Conservation (phyloP, 2,113 vertebrate genomes). For the Eudyptes chrysolophus region DNA sequence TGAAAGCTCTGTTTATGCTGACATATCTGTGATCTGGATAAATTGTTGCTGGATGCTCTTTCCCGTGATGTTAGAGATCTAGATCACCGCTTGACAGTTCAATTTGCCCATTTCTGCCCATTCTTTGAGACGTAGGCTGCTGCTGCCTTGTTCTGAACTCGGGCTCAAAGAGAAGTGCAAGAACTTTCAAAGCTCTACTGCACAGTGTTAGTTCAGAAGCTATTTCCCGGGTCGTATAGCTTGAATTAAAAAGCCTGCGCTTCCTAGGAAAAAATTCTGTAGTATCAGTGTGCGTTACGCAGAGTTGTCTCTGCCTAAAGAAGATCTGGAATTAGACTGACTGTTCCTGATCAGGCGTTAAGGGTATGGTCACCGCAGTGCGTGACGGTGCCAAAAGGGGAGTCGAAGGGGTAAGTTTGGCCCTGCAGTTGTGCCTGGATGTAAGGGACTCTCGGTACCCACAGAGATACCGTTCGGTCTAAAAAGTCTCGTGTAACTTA, state of each 20-base stretch:
- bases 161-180: neutral
- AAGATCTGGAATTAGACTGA: neutral
- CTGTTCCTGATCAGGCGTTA: neutral
- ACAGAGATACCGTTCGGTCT: fast-evolving
- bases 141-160: neutral
- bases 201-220: neutral
- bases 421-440: neutral
- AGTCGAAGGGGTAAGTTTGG: neutral
- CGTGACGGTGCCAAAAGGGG: neutral
- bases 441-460: neutral
- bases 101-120: fast-evolving
- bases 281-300: fast-evolving
- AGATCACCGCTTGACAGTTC: neutral
- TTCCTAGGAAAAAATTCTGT: neutral
- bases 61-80: fast-evolving
- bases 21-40: neutral
- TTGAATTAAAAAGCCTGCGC: neutral
- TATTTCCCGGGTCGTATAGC: fast-evolving
- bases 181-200: neutral
- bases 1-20: too few species aligned
- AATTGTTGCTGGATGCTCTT: neutral
- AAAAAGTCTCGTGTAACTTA: neutral
- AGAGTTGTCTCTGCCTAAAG: neutral
- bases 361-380: neutral
- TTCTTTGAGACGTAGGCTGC: neutral